These are phyloP conservation scores for Rotaria magnacalcarata DNA, from an alignment of 2,888 invertebrate genomes.

Conservation along the genomic window DNA sequence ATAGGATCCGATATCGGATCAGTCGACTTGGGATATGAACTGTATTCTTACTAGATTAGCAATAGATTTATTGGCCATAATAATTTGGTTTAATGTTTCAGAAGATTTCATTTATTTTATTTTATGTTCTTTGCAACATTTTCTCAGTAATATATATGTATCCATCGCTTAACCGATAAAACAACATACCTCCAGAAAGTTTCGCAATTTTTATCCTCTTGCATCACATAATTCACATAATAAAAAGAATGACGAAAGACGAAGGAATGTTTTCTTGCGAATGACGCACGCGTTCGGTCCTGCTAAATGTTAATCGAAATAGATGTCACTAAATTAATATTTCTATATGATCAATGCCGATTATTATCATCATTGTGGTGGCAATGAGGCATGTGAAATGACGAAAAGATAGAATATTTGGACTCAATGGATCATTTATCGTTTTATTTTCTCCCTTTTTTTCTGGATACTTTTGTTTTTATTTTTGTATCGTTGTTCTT, in stretches of 20 bases:
- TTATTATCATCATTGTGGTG: neutral
- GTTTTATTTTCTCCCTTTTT: constrained; percentile 5
- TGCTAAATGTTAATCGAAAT: neutral
- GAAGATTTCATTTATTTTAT: neutral
- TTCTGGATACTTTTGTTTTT: constrained; percentile 3
- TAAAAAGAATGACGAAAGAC: too few relatives aligned
- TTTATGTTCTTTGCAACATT: too few relatives aligned
- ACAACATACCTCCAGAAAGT: too few relatives aligned
- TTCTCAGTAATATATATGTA: too few relatives aligned
- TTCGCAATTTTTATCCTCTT: too few relatives aligned
- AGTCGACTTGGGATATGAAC: too few relatives aligned
- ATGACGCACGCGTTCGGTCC: too few relatives aligned
- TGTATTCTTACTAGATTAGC: neutral
- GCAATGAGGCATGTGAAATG: neutral
- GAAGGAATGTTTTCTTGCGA: too few relatives aligned
- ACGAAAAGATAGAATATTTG: neutral
- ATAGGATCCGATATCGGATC: too few relatives aligned
- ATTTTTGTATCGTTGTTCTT: constrained; percentile 13
- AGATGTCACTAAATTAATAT: neutral
- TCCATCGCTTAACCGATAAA: too few relatives aligned
- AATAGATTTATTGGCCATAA: neutral
- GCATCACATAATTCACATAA: too few relatives aligned
- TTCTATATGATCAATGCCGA: too few relatives aligned
- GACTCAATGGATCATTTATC: constrained; percentile 4
- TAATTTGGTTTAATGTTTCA: neutral